These are phyloP conservation scores for Turnix velox DNA, from an alignment of 2,113 vertebrate genomes.

Conservation along the genomic window DNA sequence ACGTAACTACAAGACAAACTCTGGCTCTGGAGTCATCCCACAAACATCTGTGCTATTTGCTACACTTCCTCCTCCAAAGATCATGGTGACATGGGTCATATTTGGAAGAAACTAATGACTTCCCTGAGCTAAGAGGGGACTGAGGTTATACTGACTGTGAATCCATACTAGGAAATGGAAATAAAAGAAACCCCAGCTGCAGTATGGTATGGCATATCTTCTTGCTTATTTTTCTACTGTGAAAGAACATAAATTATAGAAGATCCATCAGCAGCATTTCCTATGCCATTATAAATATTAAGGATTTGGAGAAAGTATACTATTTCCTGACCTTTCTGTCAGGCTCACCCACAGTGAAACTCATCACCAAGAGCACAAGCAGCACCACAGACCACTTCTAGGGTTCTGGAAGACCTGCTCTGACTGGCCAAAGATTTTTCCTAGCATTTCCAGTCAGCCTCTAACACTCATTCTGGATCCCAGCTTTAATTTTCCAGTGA, in stretches of 20 bases:
- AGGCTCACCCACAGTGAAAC: background rate
- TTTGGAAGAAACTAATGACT: background rate
- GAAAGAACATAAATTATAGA: background rate
- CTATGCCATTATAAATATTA: background rate
- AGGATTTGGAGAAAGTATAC: background rate
- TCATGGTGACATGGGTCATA: background rate
- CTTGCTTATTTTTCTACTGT: background rate
- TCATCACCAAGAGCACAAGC: background rate
- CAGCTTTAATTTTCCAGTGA: background rate
- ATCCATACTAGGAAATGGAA: rapidly evolving
- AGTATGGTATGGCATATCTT: background rate
- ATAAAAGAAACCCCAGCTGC: background rate
- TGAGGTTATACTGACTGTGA: background rate
- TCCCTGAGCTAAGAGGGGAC: background rate
- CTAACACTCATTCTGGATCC: background rate
- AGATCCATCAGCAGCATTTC: background rate
- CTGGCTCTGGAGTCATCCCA: background rate
- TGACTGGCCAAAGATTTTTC: background rate
- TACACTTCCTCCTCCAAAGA: background rate
- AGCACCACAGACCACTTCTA: background rate
- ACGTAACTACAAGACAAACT: background rate
- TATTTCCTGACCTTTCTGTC: background rate
- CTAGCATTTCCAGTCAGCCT: background rate
- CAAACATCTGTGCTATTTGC: background rate
- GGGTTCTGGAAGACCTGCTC: background rate